These are phyloP conservation scores for Machaerirhynchus nigripectus DNA, from an alignment of 2,113 vertebrate species.

Conservation along the genomic window DNA sequence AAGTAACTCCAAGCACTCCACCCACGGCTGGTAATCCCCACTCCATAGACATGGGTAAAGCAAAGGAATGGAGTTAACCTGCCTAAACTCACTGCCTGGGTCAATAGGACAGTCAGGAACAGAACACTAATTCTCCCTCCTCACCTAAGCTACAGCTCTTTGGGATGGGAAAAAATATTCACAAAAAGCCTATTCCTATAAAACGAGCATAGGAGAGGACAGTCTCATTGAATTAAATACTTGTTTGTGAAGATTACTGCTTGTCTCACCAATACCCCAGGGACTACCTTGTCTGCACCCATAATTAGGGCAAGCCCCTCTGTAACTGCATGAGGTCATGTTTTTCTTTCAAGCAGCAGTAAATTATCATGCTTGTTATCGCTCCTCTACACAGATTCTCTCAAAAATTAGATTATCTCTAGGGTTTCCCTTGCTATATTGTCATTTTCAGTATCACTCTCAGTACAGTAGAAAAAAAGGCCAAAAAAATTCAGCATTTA, in stretches of 20 bases:
- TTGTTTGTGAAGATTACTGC: neutral
- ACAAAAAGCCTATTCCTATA: neutral
- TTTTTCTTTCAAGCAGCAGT: conserved; percentile 26
- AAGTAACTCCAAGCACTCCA: neutral
- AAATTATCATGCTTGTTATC: conserved; percentile 41
- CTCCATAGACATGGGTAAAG: neutral
- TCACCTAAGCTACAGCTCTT: neutral
- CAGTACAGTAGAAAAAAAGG: neutral
- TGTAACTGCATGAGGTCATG: conserved; percentile 44
- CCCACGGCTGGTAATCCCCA: neutral
- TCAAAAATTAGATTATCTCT: conserved; percentile 35
- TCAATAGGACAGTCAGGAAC: neutral
- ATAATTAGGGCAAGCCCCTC: conserved; percentile 40
- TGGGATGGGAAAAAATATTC: neutral
- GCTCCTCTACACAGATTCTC: neutral
- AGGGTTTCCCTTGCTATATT: conserved; percentile 22
- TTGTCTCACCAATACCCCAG: conserved; percentile 14
- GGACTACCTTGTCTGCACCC: conserved; percentile 22
- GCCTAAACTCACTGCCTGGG: neutral
- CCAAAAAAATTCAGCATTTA: neutral
- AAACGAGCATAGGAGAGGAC: neutral
- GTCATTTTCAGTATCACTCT: neutral
- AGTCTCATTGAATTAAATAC: neutral
- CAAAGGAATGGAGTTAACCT: neutral
- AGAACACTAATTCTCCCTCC: neutral